Base-by-base conservation (phyloP, 2,113 vertebrate genomes). In the Heterotis niloticus region DNA sequence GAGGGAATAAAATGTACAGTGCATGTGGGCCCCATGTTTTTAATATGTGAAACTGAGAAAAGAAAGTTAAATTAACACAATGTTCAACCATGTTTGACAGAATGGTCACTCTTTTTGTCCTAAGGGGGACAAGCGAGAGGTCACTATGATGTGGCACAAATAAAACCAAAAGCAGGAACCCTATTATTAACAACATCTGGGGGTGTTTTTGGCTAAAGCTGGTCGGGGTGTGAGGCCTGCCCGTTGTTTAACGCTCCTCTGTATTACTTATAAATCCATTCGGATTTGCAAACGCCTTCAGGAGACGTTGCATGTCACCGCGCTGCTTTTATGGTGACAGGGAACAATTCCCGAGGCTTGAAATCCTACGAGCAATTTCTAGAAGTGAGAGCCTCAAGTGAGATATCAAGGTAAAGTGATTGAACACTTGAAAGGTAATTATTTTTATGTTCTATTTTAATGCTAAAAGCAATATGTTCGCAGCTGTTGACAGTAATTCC, bases 311-410 rank as follows among this genome's bases (percentile, higher is more conserved):
- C 0, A 17, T 74, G 4, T 10, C 1, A 74, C 23, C 11, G 59
- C 11, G 59, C 13, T 62, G 59, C 13, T 62, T 62, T 62, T 62
- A 62, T 62, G 20, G 14, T 62, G 59, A 34, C 26, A 69, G 16
- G 16, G 28, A 34, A 34, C 51, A 70, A 28, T 70, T 28, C 34
- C 17, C 17, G 18, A 13, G 10, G 5, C 51, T 34, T 78, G 56
- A 78, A 78, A 59, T 54, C 20, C 24, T 69, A 52, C 1, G 52
- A 69, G 17, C 64, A 29, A 20, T 29, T 78, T 59, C 20, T 56
- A 78, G 59, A 78, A 78, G n/a, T n/a, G n/a, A n/a, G 26, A 68
- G 44, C 23, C 23, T 67, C 24, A 77, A 77, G 76, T 18, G 64
- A 77, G 24, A 57, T 56, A 67, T 54, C 23, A 68, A 5, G 16